These are phyloP conservation scores for Myrmecophaga tridactyla DNA, from an alignment of 2,113 vertebrate genomes.

Conservation along the genomic window DNA sequence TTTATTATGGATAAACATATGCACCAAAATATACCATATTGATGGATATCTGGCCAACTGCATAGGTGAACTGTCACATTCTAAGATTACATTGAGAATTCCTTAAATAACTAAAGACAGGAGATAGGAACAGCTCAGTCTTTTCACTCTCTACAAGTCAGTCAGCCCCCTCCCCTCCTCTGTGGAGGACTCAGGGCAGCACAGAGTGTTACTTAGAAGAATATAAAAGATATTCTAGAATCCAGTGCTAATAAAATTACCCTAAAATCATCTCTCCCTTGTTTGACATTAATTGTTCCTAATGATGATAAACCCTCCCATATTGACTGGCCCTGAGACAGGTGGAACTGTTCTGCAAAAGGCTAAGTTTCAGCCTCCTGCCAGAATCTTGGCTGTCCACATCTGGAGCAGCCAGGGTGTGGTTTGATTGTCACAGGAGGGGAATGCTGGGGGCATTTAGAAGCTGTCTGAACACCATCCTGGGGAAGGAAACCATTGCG, in stretches of 20 bases:
- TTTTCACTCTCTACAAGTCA: not conserved
- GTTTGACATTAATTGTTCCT: not conserved
- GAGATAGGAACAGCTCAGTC: too few species aligned
- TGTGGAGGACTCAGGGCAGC: not conserved
- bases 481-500: not conserved
- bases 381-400: accelerated
- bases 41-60: not conserved
- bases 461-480: not conserved
- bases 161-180: not conserved
- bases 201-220: not conserved
- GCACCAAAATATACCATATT: accelerated
- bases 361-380: accelerated
- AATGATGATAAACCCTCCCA: not conserved
- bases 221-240: not conserved
- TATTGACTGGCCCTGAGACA: not conserved
- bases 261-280: not conserved
- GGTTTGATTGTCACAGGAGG: not conserved
- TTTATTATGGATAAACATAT: not conserved
- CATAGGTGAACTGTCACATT: not conserved
- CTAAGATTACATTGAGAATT: not conserved
- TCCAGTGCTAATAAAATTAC: not conserved
- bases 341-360: not conserved
- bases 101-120: not conserved
- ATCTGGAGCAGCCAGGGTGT: not conserved
- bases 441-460: not conserved